Conservation (phyloP, 2,888 invertebrate species). For the Yponomeuta sedellus region DNA sequence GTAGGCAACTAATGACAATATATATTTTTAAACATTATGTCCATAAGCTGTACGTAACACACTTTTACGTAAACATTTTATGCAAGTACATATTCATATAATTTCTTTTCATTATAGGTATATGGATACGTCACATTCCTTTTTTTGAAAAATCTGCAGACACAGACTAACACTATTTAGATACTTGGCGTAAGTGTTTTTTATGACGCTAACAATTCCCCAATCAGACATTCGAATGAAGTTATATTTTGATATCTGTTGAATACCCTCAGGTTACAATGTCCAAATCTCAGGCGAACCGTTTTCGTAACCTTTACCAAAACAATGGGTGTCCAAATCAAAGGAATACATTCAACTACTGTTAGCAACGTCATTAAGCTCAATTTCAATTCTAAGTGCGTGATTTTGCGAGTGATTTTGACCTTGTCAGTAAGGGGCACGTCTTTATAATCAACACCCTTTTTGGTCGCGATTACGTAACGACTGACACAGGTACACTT, state of each 20-base stretch:
- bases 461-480: slow-evolving; percentile 44
- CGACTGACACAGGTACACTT: slow-evolving; percentile 42
- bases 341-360: not conserved
- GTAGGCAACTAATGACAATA: too few relatives aligned
- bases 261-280: not conserved
- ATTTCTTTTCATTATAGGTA: too few relatives aligned
- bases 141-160: too few relatives aligned
- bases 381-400: not conserved
- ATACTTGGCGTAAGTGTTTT: too few relatives aligned
- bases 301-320: slow-evolving; percentile 40
- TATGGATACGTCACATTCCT: too few relatives aligned
- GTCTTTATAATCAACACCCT: slow-evolving; percentile 27
- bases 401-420: slow-evolving; percentile 18
- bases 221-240: not conserved
- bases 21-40: too few relatives aligned
- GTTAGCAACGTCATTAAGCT: not conserved
- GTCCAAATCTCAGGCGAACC: slow-evolving; percentile 20
- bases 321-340: slow-evolving; percentile 40
- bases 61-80: too few relatives aligned
- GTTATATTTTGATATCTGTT: not conserved
- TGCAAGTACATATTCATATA: too few relatives aligned
- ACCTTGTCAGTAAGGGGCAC: slow-evolving; percentile 45
- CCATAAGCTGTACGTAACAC: too few relatives aligned
- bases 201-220: not conserved
- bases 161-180: too few relatives aligned